Evolutionary conservation across 2,888 invertebrate species (phyloP), one percentile per base, ranked within the genome.

Genomic region (Anoncus sp.): DNA sequence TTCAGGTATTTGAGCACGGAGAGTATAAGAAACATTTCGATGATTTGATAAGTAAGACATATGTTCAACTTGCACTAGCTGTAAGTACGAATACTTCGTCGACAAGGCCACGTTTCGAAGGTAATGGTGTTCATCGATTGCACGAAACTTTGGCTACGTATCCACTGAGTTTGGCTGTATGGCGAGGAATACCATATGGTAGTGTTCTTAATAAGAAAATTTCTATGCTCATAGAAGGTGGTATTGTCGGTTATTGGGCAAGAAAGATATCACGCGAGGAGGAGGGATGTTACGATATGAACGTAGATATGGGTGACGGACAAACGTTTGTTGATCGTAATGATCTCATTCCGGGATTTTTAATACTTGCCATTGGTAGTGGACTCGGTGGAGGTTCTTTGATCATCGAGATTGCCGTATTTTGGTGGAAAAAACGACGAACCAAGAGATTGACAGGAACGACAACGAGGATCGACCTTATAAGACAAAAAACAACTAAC

Each of bases 151-250:
- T 87, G 5, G 85, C 86, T 6, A 85, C 74, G 40, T 87, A 78
- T 75, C 89, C 90, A 0, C 16, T 90, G 5, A 84, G 86, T 3
- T 77, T 89, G 3, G 87, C 87, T 1, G 81, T 85, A 0, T 85
- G 88, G 84, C 76, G 76, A 12, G 89, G 87, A 2, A 81, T 87
- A 27, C 88, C 89, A 0, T 85, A 84, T 62, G 63, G 88, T 20
- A 45, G 51, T 0, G 53, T 69, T 7, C 74, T 89, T 18, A 83
- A 90, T 65, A 10, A 12, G 1, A 82, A 71, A 20, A 85, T 90
- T 1, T 78, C 72, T 5, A 1, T 51, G 0, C 51, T 85, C 1
- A 77, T 82, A 3, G 85, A 88, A 60, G 55, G 47, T 16, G 90
- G 90, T 3, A 69, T 90, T 4, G 65, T 86, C 1, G 43, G 75